Base-by-base conservation (phyloP, 2,888 invertebrate species). In the Chrysolina haemoptera region DNA sequence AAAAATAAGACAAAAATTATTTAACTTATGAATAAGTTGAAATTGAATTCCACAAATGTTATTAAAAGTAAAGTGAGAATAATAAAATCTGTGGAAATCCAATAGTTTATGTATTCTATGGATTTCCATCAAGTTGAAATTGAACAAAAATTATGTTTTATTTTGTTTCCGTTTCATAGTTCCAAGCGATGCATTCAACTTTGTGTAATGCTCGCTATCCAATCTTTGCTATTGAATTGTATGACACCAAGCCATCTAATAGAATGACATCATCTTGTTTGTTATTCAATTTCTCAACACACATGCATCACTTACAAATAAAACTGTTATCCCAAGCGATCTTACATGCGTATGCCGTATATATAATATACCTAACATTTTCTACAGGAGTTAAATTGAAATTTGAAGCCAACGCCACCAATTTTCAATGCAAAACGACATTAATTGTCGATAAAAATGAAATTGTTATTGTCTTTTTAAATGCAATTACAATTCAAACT, bases 381-480 rank as follows among this genome's bases (percentile, higher is more conserved):
- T 59, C 35, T 59, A 59, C 8, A 22, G 18, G n/a, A 46, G 43
- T 22, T 65, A 27, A 66, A 65, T 18, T 46, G 66, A 66, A 48
- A 62, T 62, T 69, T 43, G 40, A 62, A 71, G 62, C 62, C 71
- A 71, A 71, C 68, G 71, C 62, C 71, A 35, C 40, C 20, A 41
- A 66, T 68, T 71, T 68, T 50, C 71, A 68, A 68, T 71, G 43
- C 67, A 63, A 41, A 59, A 40, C 62, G 50, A 71, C 71, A 62
- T 48, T 63, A 71, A 71, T 71, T 41, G 67, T 62, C 50, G 68
- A 71, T 71, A 71, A 71, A 67, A 71, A 67, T 71, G 11, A 50
- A 71, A 71, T 68, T 62, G 71, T 71, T 71, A 71, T 71, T 73
- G 65, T 40, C 64, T 59, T 63, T 71, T 46, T 55, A n/a, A 59